phyloP scores from a whole-genome alignment of 2,113 vertebrate genomes.

The Gambusia affinis region DNA sequence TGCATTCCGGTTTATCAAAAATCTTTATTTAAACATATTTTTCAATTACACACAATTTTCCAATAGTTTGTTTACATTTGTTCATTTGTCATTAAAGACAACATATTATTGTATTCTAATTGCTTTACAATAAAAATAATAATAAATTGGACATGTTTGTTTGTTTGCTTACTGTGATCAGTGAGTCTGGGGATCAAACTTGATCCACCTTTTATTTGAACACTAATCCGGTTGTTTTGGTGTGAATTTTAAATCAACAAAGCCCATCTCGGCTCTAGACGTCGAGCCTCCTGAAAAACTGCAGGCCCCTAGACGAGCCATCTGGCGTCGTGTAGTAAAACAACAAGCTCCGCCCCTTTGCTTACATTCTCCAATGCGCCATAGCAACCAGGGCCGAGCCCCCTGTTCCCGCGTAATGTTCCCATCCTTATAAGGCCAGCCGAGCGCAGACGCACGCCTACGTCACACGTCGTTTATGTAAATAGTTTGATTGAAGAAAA shows the following conservation, averaged over 20 bases:
- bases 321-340: slow-evolving; percentile 76
- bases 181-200: slow-evolving; percentile 1
- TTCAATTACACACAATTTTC: not conserved
- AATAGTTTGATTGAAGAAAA: slow-evolving; percentile 86
- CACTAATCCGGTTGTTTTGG: slow-evolving; percentile 49
- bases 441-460: slow-evolving; percentile 78
- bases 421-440: slow-evolving; percentile 88
- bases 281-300: slow-evolving; percentile 44
- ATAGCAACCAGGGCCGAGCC: slow-evolving; percentile 82
- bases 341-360: slow-evolving; percentile 61
- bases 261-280: slow-evolving; percentile 45
- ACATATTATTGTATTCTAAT: no score
- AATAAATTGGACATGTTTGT: no score
- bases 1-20: no score
- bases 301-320: slow-evolving; percentile 65
- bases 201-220: slow-evolving; percentile 35
- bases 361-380: slow-evolving; percentile 76
- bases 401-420: slow-evolving; percentile 86
- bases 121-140: no score
- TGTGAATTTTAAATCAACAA: slow-evolving; percentile 53
- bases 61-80: no score
- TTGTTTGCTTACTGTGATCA: not conserved
- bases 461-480: slow-evolving; percentile 81
- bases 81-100: no score
- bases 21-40: not conserved